These are phyloP conservation scores for Benitochromis conjunctus DNA, from an alignment of 2,113 vertebrate genomes.

Conservation along the genomic window DNA sequence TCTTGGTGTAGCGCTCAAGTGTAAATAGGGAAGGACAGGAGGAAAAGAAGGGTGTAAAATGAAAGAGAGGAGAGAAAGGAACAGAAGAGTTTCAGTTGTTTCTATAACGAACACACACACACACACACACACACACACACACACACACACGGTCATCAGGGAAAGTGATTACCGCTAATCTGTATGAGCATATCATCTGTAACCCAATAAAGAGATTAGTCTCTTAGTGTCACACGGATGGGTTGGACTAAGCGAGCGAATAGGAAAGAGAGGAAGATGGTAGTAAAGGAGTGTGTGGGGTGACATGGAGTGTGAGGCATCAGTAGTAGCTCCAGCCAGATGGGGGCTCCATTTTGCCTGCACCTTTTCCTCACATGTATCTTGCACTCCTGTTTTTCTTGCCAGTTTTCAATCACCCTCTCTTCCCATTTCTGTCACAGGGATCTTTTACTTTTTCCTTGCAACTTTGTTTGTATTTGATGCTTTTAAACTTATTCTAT, in stretches of 20 bases:
- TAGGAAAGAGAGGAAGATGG: background rate
- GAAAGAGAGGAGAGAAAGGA: background rate
- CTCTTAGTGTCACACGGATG: background rate
- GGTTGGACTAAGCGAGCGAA: background rate
- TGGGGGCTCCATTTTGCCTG: slow-evolving; percentile 47
- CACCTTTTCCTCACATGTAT: background rate
- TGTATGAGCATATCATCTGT: background rate
- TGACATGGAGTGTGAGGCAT: background rate
- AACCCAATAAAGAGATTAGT: background rate
- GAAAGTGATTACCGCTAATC: slow-evolving; percentile 9
- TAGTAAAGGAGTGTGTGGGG: background rate
- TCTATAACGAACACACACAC: background rate
- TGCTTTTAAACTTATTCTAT: background rate
- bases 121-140: background rate
- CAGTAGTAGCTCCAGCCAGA: slow-evolving; percentile 34
- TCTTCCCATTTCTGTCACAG: background rate
- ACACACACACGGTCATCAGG: background rate
- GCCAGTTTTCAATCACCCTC: background rate
- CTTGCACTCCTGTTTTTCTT: background rate
- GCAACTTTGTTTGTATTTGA: slow-evolving; percentile 21
- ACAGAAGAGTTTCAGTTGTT: background rate
- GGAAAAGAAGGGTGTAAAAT: background rate
- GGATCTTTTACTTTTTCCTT: background rate
- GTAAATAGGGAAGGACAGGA: slow-evolving; percentile 8
- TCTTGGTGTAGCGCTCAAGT: slow-evolving; percentile 11